Conservation (phyloP, 2,888 invertebrate species). For the Limnephilus lunatus region DNA sequence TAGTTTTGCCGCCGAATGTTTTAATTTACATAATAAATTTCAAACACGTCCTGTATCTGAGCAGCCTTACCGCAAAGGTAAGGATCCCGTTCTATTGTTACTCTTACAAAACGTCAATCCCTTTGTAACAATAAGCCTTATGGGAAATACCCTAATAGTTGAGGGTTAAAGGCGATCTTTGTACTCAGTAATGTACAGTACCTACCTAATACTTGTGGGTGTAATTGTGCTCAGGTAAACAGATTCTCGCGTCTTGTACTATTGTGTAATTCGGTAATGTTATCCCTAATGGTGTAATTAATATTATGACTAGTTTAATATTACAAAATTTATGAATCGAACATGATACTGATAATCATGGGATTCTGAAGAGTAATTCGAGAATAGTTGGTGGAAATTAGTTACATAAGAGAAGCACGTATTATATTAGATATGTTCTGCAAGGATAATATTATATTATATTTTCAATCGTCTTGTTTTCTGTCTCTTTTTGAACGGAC, state of each 20-base stretch:
- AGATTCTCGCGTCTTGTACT: neutral
- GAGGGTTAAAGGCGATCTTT: slow-evolving; percentile 16
- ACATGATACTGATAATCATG: neutral
- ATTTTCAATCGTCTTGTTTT: neutral
- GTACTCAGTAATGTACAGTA: neutral
- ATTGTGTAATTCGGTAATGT: neutral
- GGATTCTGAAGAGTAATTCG: neutral
- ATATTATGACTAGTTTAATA: neutral
- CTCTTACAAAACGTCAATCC: neutral
- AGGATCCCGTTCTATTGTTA: neutral
- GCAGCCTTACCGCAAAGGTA: neutral
- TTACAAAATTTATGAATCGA: neutral
- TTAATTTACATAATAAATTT: neutral
- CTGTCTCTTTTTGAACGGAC: no score
- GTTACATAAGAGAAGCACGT: neutral
- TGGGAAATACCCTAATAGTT: slow-evolving; percentile 44
- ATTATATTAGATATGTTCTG: neutral
- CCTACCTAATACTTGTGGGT: neutral
- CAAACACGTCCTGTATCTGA: neutral
- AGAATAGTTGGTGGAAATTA: neutral
- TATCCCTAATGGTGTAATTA: neutral
- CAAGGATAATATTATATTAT: neutral
- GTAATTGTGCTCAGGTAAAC: neutral
- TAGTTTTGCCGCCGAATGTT: neutral
- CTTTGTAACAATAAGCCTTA: slow-evolving; percentile 53